phyloP scores from a whole-genome alignment of 1,140 invertebrate species.

The Zaprionus nigranus region DNA sequence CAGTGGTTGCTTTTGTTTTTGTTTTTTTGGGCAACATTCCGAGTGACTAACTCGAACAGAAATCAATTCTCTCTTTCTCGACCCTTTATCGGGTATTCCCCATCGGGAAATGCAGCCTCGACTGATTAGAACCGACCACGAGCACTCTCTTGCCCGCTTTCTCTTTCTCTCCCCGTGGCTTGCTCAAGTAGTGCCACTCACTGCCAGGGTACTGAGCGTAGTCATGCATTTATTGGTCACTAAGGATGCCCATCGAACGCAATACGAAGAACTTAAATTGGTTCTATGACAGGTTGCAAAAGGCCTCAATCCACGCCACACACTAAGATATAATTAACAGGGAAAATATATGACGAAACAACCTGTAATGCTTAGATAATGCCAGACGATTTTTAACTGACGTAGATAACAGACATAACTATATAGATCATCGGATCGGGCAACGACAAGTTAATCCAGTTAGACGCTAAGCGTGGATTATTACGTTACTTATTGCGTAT shows the following conservation, averaged over 20 bases:
- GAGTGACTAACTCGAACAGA: slow-evolving; percentile 58
- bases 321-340: not conserved
- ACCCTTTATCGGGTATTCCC: not conserved
- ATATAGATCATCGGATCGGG: not conserved
- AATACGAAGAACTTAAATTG: not conserved
- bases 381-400: too few relatives aligned
- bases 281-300: slow-evolving; percentile 25
- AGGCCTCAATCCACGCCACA: not conserved
- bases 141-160: slow-evolving; percentile 20
- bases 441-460: not conserved
- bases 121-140: slow-evolving; percentile 66
- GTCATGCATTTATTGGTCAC: slow-evolving; percentile 36
- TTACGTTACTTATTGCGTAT: not conserved
- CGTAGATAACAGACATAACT: not conserved
- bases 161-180: slow-evolving; percentile 21
- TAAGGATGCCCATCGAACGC: not conserved
- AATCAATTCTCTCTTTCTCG: slow-evolving; percentile 19
- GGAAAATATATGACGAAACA: not conserved
- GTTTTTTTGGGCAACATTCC: not conserved
- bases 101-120: slow-evolving; percentile 30
- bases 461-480: not conserved
- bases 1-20: slow-evolving; percentile 6
- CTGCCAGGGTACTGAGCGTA: slow-evolving; percentile 7
- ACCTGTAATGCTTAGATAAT: not conserved
- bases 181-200: slow-evolving; percentile 45